These are phyloP conservation scores for Oscheius sp. DNA, from an alignment of 1,140 invertebrate genomes.

Conservation along the genomic window DNA sequence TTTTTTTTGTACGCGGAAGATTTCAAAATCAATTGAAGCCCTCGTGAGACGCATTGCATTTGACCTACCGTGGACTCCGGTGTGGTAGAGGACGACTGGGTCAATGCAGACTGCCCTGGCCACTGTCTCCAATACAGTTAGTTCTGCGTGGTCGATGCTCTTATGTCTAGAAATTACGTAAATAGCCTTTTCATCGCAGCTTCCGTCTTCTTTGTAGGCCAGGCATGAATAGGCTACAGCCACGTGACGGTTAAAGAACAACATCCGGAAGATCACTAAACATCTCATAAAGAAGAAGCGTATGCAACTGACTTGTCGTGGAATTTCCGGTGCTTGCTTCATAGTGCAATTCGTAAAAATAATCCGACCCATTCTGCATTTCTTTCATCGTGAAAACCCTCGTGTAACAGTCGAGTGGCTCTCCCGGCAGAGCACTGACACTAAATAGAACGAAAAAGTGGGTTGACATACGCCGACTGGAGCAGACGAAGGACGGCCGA, in stretches of 20 bases:
- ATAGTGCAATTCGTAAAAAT: conserved; percentile 32
- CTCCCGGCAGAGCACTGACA: conserved; percentile 27
- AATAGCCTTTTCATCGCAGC: conserved; percentile 31
- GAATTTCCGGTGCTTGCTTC: conserved; percentile 27
- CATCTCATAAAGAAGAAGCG: conserved; percentile 2
- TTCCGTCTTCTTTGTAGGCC: conserved; percentile 23
- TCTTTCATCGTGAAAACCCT: conserved; percentile 31
- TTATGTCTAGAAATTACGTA: conserved; percentile 35
- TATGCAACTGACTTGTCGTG: conserved; percentile 17
- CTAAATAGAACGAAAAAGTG: not conserved
- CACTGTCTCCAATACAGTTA: conserved; percentile 33
- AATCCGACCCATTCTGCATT: conserved; percentile 23
- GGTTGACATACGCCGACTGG: conserved; percentile 27
- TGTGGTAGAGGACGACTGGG: conserved; percentile 23
- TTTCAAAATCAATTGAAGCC: no score
- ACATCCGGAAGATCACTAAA: conserved; percentile 33
- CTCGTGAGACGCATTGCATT: not conserved
- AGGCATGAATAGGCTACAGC: conserved; percentile 34
- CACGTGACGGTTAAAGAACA: conserved; percentile 39
- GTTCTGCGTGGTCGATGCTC: conserved; percentile 30
- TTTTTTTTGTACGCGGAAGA: no score
- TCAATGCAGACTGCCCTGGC: conserved; percentile 32
- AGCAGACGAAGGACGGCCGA: conserved; percentile 21
- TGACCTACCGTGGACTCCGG: conserved; percentile 20
- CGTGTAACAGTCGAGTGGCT: conserved; percentile 26